Evolutionary conservation across 2,888 invertebrate genomes (phyloP).

Genomic region (Drosophila helvetica): DNA sequence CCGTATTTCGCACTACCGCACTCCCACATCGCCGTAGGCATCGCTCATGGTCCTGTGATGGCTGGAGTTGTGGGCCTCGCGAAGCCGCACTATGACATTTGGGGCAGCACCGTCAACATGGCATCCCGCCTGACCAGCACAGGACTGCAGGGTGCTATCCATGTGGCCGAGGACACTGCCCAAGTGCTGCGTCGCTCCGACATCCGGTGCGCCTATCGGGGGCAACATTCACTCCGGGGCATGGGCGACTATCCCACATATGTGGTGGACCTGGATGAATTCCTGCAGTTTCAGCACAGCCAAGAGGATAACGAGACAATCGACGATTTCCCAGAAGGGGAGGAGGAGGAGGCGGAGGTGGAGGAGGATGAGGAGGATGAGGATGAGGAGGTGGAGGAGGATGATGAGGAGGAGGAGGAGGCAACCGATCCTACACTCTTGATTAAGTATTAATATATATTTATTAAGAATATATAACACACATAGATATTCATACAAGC

Average conservation of each 20-base stretch:
- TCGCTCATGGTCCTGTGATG: conserved; percentile 94
- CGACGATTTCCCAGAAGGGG: neutral
- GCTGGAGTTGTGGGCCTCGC: conserved; percentile 97
- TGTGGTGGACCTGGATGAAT: conserved; percentile 44
- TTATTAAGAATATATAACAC: conserved; percentile 52
- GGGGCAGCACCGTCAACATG: conserved; percentile 98
- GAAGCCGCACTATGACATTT: conserved; percentile 97
- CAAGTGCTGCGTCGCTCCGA: conserved; percentile 87
- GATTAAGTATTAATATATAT: conserved; percentile 31
- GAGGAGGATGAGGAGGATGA: too few relatives aligned
- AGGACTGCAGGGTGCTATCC: conserved; percentile 91
- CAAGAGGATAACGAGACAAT: neutral
- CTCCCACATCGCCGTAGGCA: conserved; percentile 85
- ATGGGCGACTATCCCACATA: conserved; percentile 87
- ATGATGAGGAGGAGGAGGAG: neutral
- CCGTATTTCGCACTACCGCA: too few relatives aligned
- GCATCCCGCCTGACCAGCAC: conserved; percentile 97
- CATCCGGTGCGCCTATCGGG: conserved; percentile 88
- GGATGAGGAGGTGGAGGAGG: neutral
- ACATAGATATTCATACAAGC: conserved; percentile 51
- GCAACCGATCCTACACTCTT: neutral
- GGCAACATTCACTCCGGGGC: conserved; percentile 89
- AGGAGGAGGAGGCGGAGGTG: neutral
- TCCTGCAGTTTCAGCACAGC: conserved; percentile 16
- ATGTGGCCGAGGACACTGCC: conserved; percentile 90